Conservation (phyloP, 2,888 invertebrate species). For the Himalopsyche tibetana region DNA sequence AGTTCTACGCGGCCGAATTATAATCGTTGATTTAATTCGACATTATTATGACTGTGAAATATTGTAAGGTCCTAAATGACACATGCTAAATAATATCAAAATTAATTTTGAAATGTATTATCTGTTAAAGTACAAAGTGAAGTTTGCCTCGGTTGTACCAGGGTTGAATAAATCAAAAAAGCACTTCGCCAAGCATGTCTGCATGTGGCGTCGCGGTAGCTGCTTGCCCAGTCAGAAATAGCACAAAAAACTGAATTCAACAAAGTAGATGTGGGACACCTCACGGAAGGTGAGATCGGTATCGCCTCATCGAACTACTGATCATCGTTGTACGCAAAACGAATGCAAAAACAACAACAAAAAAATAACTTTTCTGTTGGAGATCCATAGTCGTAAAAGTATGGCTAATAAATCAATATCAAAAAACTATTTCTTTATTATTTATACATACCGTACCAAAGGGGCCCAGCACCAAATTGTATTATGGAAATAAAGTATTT, state of each 20-base stretch:
- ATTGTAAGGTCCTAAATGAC: too few relatives aligned
- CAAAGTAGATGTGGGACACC: slow-evolving; percentile 12
- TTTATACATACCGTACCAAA: too few relatives aligned
- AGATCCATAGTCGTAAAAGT: background rate
- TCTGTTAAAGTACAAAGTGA: too few relatives aligned
- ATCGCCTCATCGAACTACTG: slow-evolving; percentile 36
- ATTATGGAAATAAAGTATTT: too few relatives aligned
- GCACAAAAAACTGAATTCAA: background rate
- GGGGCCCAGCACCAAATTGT: too few relatives aligned
- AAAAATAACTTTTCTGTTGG: background rate
- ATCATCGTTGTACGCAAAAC: background rate
- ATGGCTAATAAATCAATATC: too few relatives aligned
- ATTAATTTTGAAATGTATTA: too few relatives aligned
- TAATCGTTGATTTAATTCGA: too few relatives aligned
- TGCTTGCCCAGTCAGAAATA: background rate
- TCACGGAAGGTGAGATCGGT: slow-evolving; percentile 47
- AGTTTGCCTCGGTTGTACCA: background rate
- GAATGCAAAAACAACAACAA: background rate
- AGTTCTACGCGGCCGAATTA: too few relatives aligned
- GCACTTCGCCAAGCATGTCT: slow-evolving; percentile 26
- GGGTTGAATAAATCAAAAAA: slow-evolving; percentile 16
- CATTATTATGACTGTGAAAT: too few relatives aligned
- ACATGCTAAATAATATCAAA: too few relatives aligned
- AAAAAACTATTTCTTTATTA: too few relatives aligned
- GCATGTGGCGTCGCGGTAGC: slow-evolving; percentile 26